A percentile compares a stretch with the other conserved stretches of the same genome.
phyloP scores from a whole-genome alignment of 1,140 invertebrate genomes.

The Diorhabda elongata region DNA sequence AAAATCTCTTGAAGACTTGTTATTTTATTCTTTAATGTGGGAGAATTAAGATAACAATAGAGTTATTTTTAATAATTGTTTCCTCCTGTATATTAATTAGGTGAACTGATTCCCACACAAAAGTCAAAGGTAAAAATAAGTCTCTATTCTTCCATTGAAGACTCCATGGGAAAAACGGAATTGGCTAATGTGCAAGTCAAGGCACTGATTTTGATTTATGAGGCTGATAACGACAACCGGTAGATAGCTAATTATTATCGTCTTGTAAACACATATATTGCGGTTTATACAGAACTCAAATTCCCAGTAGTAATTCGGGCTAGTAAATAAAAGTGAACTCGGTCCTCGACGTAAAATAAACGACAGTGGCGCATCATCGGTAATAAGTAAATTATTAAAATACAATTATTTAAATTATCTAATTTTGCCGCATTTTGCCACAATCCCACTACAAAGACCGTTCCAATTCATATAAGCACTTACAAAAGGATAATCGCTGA shows the following conservation, averaged over 20 bases:
- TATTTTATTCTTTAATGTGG: conserved; percentile 37
- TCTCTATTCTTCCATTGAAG: conserved; percentile 19
- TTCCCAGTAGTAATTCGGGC: too few species aligned
- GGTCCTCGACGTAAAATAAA: too few species aligned
- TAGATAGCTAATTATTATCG: conserved; percentile 1
- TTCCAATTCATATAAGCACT: too few species aligned
- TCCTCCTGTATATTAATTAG: conserved; percentile 45
- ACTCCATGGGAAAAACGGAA: conserved; percentile 23
- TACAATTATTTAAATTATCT: too few species aligned
- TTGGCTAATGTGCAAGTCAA: conserved; percentile 14
- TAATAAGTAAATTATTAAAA: too few species aligned
- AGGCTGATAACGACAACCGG: conserved; percentile 4
- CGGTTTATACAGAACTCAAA: too few species aligned
- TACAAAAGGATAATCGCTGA: too few species aligned
- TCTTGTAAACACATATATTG: background rate
- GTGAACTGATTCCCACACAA: conserved; percentile 37
- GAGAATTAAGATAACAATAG: conserved; percentile 38
- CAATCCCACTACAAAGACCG: too few species aligned
- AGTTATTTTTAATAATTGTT: conserved; percentile 45
- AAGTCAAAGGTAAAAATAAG: conserved; percentile 25
- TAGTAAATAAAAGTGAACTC: too few species aligned
- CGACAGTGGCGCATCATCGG: too few species aligned
- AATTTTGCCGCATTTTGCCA: too few species aligned
- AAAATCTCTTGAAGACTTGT: conserved; percentile 34
- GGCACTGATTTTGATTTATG: conserved; percentile 14